Base-by-base conservation (phyloP, 2,797 vertebrate species). In the Molossus alvarezi region DNA sequence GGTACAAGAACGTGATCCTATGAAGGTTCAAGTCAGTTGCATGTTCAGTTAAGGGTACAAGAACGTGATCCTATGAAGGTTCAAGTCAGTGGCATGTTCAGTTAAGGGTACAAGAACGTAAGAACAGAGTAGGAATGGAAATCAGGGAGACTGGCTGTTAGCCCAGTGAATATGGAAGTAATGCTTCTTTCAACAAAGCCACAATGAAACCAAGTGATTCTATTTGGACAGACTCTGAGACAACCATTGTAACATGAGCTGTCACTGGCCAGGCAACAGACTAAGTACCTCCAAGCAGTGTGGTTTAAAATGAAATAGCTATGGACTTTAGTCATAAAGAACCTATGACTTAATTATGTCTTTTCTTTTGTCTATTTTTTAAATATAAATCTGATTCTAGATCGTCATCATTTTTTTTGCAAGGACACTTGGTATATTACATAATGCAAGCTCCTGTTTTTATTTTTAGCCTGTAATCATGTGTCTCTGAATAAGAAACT, bases 391-490 rank as follows among this genome's bases (percentile, higher is more conserved):
- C 8, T 93, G 25, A 87, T 57, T 94, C 48, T 91, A 75, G 33
- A 67, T 29, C 2, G 53, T 73, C 86, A 81, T 79, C 21, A 79
- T 62, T 95, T 95, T 81, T 65, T 65, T 18, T 95, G 1, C 14
- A 71, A 88, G 48, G 64, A 11, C 23, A 71, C 7, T 69, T 14
- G 93, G 25, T 76, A 72, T 2, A 71, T 67, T 95, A 57, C 1
- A 88, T 65, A 93, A 95, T 82, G 33, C 14, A 69, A 71, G 20
- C 9, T 88, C 33, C 62, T 88, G 76, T 91, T 89, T 92, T 96
- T 23, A 71, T 85, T 96, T 79, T 91, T 60, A 84, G 45, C 60
- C n/a, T 71, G 27, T 93, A 87, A 92, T 79, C 10, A 77, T 76
- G n/a, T 82, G 23, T 95, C 17, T 12, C 17, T 88, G 9, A 53